Evolutionary conservation across 30 jellyfish, hydroid and myxozoan genomes (phyloP), one percentile per base, ranked within the genome.

Genomic region (Aurelia coerulea): DNA sequence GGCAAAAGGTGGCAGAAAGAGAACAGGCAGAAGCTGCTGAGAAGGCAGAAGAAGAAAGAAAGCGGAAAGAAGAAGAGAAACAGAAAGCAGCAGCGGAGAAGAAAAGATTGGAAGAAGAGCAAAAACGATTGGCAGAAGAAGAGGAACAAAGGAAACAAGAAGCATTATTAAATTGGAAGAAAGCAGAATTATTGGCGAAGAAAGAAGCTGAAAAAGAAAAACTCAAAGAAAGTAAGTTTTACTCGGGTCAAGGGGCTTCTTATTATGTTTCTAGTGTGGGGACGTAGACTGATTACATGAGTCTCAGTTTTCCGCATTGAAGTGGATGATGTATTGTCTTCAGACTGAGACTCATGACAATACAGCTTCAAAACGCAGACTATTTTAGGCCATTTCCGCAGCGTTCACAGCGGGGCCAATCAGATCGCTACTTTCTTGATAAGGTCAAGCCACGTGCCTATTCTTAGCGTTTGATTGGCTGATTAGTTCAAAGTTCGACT

Each of bases 121-220:
- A 92, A 67, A 77, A 83, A 76, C 67, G 78, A 65, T 18, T 19
- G 78, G 91, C 62, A 69, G 90, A 90, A 60, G 91, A 75, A 75
- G 84, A 83, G 39, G 81, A 84, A 67, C 18, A 17, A 54, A 88
- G 71, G 19, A 66, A 60, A 19, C 93, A 80, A 66, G 89, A 84
- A 60, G 97, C 97, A 9, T 50, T 81, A 32, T 59, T 65, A 73
- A 90, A 90, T 53, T 82, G 97, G 95, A 74, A 70, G 35, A 70
- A 82, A 52, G 97, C 91, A 59, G 91, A 90, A 68, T 50, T 62
- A 35, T 18, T 82, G n/a, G 97, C 88, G 17, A 74, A 76, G 75
- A 80, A 84, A 62, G 85, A 82, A 54, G 83, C 68, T 0, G 90
- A 78, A 3, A 76, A 82, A 53, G 91, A 90, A 41, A 81, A 67